Evolutionary conservation across 1,140 invertebrate species (phyloP), one percentile per base, ranked within the genome.

Genomic region (Bombus terrestris): DNA sequence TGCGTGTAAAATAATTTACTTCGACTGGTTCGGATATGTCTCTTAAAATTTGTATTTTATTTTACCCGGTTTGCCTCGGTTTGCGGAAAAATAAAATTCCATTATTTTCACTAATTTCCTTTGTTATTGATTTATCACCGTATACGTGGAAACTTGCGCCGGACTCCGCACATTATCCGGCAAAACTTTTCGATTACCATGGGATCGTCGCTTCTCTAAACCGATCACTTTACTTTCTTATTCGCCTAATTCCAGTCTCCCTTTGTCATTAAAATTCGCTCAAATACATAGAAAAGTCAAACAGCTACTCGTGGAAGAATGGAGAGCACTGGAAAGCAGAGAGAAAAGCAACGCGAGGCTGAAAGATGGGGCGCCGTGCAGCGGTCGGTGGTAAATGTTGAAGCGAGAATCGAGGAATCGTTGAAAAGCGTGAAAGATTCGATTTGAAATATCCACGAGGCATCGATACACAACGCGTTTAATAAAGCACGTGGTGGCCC

Each of bases 401-500:
- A 53, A 2, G 18, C 47, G 47, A 53, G 8, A 43, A 66, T 8
- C 25, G 43, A 3, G 32, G 66, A 39, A n/a, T 43, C 8, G 35
- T 22, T 1, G 3, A 39, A 41, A 71, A 37, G 35, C 28, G n/a
- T 43, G 69, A 28, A 62, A 64, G 18, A 10, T 18, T 43, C 32
- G n/a, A 22, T 75, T 75, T 47, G 39, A 75, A 62, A 62, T 43
- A 81, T 22, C 32, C 28, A 74, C 15, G n/a, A 35, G 37, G 8
- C 62, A 69, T 78, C 74, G 74, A 78, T 69, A 32, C 18, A 28
- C 18, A 22, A 22, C 74, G 47, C 59, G 59, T 13, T 62, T 28
- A 78, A 62, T 81, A n/a, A 18, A 64, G 35, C 83, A 89, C 86
- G 83, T 81, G 88, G 66, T 59, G 43, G 41, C 53, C 43, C 37